A percentile compares a stretch with the other conserved stretches of the same genome.
phyloP scores from a whole-genome alignment of 2,113 vertebrate genomes.

The Lucifuga dentata region DNA sequence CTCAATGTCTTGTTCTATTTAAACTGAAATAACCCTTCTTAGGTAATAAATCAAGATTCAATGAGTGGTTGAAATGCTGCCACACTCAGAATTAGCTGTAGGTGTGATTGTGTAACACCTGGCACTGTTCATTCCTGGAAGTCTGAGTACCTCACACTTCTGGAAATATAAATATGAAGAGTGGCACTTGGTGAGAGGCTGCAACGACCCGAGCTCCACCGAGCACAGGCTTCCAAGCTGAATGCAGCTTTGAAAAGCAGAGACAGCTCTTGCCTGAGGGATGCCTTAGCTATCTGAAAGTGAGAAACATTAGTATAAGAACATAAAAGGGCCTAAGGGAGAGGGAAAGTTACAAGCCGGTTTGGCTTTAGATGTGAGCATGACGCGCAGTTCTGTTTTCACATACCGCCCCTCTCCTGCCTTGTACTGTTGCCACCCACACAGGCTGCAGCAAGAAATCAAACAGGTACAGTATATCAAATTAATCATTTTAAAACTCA shows the following conservation, averaged over 20 bases:
- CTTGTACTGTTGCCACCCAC: conserved; percentile 65
- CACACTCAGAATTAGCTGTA: conserved; percentile 44
- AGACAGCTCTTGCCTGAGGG: conserved; percentile 66
- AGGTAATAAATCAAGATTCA: conserved; percentile 65
- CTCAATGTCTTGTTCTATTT: conserved; percentile 54
- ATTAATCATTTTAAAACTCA: conserved; percentile 18
- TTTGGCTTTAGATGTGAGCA: conserved; percentile 74
- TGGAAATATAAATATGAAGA: conserved; percentile 76
- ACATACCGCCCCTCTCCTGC: conserved; percentile 63
- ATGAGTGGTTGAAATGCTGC: conserved; percentile 41
- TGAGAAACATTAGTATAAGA: conserved; percentile 54
- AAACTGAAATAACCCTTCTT: conserved; percentile 56
- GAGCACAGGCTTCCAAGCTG: conserved; percentile 44
- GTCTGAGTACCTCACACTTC: conserved; percentile 65
- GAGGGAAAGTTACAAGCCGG: conserved; percentile 55
- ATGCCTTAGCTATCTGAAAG: conserved; percentile 59
- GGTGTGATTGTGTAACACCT: conserved; percentile 70
- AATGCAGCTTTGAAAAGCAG: conserved; percentile 57
- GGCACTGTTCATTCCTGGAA: conserved; percentile 60
- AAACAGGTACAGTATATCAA: conserved; percentile 57
- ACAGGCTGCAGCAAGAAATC: conserved; percentile 56
- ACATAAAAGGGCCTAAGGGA: conserved; percentile 73
- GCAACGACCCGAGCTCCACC: conserved; percentile 62
- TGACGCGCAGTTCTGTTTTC: conserved; percentile 67
- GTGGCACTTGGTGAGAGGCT: conserved; percentile 68